These are phyloP conservation scores for Drosophila sucinea DNA, from an alignment of 1,140 invertebrate species.

Conservation along the genomic window DNA sequence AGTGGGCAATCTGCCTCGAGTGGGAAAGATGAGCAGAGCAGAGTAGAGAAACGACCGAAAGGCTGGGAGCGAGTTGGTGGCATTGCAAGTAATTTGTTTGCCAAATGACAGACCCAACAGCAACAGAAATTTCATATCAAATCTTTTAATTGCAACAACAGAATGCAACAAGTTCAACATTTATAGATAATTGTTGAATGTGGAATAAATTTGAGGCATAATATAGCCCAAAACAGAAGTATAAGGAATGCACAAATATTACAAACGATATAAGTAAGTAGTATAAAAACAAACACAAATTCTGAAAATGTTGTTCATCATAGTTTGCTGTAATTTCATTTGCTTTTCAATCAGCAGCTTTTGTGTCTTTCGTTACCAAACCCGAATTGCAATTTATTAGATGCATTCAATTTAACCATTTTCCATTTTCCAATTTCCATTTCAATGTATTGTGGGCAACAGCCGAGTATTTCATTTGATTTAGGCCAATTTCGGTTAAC, in stretches of 20 bases:
- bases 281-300: too few species aligned
- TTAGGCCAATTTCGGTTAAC: neutral
- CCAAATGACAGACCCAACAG: constrained; percentile 50
- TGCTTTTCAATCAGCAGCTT: neutral
- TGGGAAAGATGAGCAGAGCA: neutral
- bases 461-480: neutral
- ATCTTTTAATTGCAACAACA: constrained; percentile 51
- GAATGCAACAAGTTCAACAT: constrained; percentile 45
- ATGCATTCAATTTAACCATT: neutral
- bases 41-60: neutral
- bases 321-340: neutral
- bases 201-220: too few species aligned
- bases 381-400: neutral
- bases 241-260: too few species aligned
- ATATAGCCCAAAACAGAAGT: too few species aligned
- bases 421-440: neutral
- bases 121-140: constrained; percentile 48
- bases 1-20: constrained; percentile 65
- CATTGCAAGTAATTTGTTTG: constrained; percentile 65
- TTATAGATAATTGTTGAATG: neutral
- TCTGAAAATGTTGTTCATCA: neutral
- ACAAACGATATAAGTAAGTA: too few species aligned
- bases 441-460: neutral
- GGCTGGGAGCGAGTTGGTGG: neutral
- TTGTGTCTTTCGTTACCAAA: neutral